These are phyloP conservation scores for Drosophila cardini DNA, from an alignment of 1,140 invertebrate genomes.

Conservation along the genomic window DNA sequence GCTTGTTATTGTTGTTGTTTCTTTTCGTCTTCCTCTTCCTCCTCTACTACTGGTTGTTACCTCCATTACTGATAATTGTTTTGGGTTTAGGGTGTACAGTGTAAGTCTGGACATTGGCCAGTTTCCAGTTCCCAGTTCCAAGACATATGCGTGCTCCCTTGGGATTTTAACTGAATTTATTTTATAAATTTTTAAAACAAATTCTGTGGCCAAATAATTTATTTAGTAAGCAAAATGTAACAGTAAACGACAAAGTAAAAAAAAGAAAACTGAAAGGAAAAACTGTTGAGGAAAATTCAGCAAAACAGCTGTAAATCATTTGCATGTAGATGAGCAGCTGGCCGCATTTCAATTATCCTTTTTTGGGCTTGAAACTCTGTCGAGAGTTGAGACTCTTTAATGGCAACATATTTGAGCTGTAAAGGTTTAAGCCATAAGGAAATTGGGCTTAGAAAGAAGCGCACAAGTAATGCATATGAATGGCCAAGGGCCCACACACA, in stretches of 20 bases:
- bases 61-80: constrained; percentile 34
- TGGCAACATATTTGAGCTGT: constrained; percentile 39
- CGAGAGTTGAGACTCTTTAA: constrained; percentile 9
- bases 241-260: neutral
- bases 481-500: constrained; percentile 28
- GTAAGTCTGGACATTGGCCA: constrained; percentile 20
- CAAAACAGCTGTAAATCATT: constrained; percentile 61
- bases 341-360: constrained; percentile 70
- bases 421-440: constrained; percentile 55
- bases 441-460: constrained; percentile 48
- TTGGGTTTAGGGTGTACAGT: constrained; percentile 22
- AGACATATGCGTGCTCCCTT: constrained; percentile 54
- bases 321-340: constrained; percentile 62
- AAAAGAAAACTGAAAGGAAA: neutral
- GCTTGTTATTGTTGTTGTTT: constrained; percentile 33
- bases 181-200: constrained; percentile 67
- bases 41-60: constrained; percentile 11
- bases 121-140: neutral
- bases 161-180: constrained; percentile 48
- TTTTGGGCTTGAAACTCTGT: constrained; percentile 33
- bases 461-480: constrained; percentile 59
- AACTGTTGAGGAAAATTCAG: constrained; percentile 8
- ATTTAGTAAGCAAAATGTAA: constrained; percentile 27
- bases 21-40: neutral
- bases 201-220: constrained; percentile 53